These are phyloP conservation scores for Synanthedon andrenaeformis DNA, from an alignment of 2,888 invertebrate species.

Conservation along the genomic window DNA sequence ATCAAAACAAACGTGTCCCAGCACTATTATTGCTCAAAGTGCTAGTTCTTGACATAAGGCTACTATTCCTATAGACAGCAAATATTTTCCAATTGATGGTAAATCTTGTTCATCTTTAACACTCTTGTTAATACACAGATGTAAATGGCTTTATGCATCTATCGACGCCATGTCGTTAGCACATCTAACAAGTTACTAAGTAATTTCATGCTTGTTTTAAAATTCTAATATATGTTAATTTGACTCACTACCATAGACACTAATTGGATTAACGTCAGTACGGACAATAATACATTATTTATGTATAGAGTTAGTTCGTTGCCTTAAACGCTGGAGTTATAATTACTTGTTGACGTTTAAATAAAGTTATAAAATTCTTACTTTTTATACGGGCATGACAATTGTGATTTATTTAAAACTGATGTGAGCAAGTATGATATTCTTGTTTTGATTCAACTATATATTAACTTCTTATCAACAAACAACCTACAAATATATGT, in stretches of 20 bases:
- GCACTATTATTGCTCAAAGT: too few species aligned
- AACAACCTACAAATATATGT: too few species aligned
- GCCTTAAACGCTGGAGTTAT: conserved; percentile 2
- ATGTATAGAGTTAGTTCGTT: conserved; percentile 9
- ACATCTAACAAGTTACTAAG: conserved; percentile 28
- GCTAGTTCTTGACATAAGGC: too few species aligned
- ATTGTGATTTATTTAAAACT: too few species aligned
- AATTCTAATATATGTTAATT: conserved; percentile 61
- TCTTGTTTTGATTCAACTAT: too few species aligned
- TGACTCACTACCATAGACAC: conserved; percentile 37
- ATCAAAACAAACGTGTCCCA: too few species aligned
- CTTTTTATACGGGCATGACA: too few species aligned
- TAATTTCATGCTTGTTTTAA: conserved; percentile 49
- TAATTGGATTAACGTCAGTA: conserved; percentile 54
- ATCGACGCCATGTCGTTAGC: conserved; percentile 29
- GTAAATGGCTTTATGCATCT: conserved; percentile 4
- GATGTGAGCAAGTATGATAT: too few species aligned
- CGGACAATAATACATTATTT: conserved; percentile 9
- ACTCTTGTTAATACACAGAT: background rate
- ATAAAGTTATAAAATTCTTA: background rate
- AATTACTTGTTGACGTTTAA: background rate
- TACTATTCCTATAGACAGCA: too few species aligned
- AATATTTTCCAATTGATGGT: too few species aligned
- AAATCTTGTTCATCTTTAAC: too few species aligned
- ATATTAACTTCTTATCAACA: too few species aligned